These are phyloP conservation scores for Pollenia labialis DNA, from an alignment of 2,888 invertebrate genomes.

Conservation along the genomic window DNA sequence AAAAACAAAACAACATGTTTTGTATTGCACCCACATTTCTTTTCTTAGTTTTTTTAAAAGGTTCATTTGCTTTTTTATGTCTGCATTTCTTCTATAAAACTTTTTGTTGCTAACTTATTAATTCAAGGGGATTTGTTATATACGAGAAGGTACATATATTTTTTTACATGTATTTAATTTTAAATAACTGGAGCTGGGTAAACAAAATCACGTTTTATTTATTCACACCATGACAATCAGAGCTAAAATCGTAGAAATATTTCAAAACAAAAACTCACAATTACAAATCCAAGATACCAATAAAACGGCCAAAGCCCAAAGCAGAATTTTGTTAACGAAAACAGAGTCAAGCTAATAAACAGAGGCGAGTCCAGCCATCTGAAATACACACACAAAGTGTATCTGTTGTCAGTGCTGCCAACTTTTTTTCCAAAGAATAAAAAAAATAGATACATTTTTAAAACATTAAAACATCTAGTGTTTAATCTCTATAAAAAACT, in stretches of 20 bases:
- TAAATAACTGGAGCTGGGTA: constrained; percentile 60
- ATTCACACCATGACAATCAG: constrained; percentile 62
- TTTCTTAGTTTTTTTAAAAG: neutral
- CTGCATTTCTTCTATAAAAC: neutral
- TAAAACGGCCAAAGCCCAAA: constrained; percentile 20
- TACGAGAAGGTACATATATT: neutral
- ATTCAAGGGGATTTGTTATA: constrained; percentile 39
- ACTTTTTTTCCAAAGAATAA: too few species aligned
- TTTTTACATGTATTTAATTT: constrained; percentile 2
- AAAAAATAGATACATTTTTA: too few species aligned
- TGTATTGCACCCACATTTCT: constrained; percentile 57
- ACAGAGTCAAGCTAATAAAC: neutral
- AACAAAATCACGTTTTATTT: constrained; percentile 70
- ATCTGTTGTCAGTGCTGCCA: too few species aligned
- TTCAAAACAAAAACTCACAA: constrained; percentile 7
- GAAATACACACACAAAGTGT: neutral
- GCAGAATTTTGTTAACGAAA: constrained; percentile 26
- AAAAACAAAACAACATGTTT: constrained; percentile 12
- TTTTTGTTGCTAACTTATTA: neutral
- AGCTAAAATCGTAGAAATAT: constrained; percentile 36
- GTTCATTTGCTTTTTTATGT: neutral
- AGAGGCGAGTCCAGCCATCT: constrained; percentile 2
- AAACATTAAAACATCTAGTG: too few species aligned
- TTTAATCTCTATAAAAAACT: too few species aligned
- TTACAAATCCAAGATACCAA: neutral